phyloP scores from a whole-genome alignment of 1,140 invertebrate genomes.

The Protaetia brevitarsis region DNA sequence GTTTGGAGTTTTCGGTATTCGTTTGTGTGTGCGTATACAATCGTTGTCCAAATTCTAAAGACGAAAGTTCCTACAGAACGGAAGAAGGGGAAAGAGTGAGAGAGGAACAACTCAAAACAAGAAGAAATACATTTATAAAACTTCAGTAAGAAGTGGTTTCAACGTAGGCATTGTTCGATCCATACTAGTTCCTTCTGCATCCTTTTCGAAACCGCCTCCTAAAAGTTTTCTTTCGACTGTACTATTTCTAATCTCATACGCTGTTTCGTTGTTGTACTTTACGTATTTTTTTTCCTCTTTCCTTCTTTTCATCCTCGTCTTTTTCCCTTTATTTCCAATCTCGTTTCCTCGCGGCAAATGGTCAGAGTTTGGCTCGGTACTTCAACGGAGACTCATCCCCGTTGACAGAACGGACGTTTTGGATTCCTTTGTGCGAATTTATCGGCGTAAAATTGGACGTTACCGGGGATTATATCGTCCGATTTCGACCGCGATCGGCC shows the following conservation, averaged over 20 bases:
- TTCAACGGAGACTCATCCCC: not conserved
- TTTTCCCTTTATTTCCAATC: not conserved
- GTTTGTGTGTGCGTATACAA: not conserved
- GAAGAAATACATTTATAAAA: slow-evolving; percentile 18
- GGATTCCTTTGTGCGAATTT: slow-evolving; percentile 12
- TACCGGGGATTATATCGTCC: slow-evolving; percentile 13
- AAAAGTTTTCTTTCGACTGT: not conserved
- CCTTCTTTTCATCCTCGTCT: not conserved
- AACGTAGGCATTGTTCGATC: not conserved
- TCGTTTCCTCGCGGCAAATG: not conserved
- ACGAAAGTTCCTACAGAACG: not conserved
- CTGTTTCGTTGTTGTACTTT: not conserved
- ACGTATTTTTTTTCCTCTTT: not conserved
- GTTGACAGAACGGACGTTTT: not conserved
- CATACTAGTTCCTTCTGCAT: not conserved
- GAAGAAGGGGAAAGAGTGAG: not conserved
- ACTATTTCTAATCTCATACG: not conserved
- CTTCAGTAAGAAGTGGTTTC: slow-evolving; percentile 5
- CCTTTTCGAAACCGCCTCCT: not conserved
- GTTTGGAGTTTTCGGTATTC: too few species aligned
- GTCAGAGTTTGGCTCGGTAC: not conserved
- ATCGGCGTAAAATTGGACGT: slow-evolving; percentile 17
- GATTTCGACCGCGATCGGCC: slow-evolving; percentile 3
- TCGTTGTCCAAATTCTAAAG: not conserved
- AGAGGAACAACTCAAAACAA: not conserved